Evolutionary conservation across 2,113 vertebrate species (phyloP), one percentile per base, ranked within the genome.

Genomic region (Chaetura pelagica): DNA sequence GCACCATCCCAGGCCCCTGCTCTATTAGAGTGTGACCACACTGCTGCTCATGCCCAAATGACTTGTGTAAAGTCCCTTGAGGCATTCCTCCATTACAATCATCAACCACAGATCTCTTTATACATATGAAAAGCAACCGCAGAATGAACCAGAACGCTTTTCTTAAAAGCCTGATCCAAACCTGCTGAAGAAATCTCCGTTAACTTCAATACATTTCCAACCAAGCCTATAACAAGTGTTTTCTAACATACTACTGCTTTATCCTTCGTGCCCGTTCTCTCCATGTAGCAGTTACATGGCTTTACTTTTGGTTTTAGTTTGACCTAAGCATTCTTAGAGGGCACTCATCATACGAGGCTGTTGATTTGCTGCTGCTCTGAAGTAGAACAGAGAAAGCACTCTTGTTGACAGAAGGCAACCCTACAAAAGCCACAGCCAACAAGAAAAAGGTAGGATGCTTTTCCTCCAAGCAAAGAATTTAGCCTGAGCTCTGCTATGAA

Each of bases 221-320:
- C 76, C 68, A 62, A 90, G 49, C 29, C 67, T 61, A 3, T 34
- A 90, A 61, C 10, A 66, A 78, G 42, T 57, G 15, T 42, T 77
- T 93, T 62, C 81, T 71, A 42, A 71, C 15, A 62, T 4, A 13
- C 29, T 23, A 19, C 20, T 77, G 40, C 55, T 27, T 23, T 83
- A 59, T 74, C 80, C n/a, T 80, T 61, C n/a, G 20, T 32, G 49
- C 17, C 38, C 23, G 74, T 89, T 87, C 44, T 75, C 38, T 85
- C 58, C 40, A 27, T 42, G 54, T 55, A 9, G 4, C 54, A 85
- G 79, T 83, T 64, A 73, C 63, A 32, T 19, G n/a, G 55, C 59
- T 84, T 89, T 84, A 67, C 64, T 72, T 19, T 24, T 27, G 34
- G 85, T 51, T 85, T 76, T 90, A 51, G 54, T 95, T 94, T 93